These are phyloP conservation scores for Scotopteryx bipunctaria DNA, from an alignment of 2,888 invertebrate genomes.

Conservation along the genomic window DNA sequence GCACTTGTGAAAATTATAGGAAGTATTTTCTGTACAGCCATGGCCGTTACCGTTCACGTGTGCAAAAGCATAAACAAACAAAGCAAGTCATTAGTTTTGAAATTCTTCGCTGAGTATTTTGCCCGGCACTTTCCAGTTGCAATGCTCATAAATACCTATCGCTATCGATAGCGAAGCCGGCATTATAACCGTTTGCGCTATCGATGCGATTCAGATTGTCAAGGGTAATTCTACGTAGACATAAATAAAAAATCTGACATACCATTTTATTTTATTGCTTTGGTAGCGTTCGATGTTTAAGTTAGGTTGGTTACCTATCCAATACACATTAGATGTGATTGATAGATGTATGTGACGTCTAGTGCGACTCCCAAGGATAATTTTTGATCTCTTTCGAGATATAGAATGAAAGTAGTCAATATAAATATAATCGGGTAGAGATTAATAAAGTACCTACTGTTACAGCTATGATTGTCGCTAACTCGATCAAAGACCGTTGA, in stretches of 20 bases:
- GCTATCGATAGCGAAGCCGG: neutral
- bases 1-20: constrained; percentile 16
- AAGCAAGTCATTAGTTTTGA: constrained; percentile 21
- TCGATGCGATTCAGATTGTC: neutral
- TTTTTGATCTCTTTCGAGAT: neutral
- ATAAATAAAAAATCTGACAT: neutral
- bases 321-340: too few relatives aligned
- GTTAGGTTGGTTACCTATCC: too few relatives aligned
- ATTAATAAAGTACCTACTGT: neutral
- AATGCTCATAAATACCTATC: neutral
- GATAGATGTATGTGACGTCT: neutral
- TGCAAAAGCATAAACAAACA: constrained; percentile 21
- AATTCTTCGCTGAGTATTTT: constrained; percentile 16
- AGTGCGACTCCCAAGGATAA: neutral
- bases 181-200: neutral
- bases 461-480: constrained; percentile 8
- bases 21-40: constrained; percentile 14
- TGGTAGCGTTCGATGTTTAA: too few relatives aligned
- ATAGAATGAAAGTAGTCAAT: too few relatives aligned
- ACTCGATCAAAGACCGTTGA: constrained; percentile 56
- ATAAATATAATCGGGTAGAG: neutral
- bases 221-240: too few relatives aligned
- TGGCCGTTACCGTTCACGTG: constrained; percentile 10
- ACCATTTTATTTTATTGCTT: neutral
- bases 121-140: constrained; percentile 13